These are phyloP conservation scores for Cheiracanthium punctorium DNA, from an alignment of 2,888 invertebrate species.

Conservation along the genomic window DNA sequence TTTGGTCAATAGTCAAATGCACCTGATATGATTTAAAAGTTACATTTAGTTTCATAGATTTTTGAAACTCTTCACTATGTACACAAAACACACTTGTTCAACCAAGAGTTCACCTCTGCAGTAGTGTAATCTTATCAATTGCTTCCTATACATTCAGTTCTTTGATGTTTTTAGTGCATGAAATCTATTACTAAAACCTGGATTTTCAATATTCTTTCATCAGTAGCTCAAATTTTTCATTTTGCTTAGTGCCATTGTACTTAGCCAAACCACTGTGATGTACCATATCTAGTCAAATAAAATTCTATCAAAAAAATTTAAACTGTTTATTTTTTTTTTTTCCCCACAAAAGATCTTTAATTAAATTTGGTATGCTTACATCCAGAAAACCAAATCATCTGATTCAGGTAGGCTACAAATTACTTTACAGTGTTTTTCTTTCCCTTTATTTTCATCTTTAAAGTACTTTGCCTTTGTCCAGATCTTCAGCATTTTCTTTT, in stretches of 20 bases:
- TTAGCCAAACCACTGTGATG: constrained; percentile 70
- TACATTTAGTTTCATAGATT: no score
- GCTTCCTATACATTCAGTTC: constrained; percentile 1
- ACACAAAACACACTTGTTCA: background rate
- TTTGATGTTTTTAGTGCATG: constrained; percentile 55
- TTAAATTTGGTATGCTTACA: no score
- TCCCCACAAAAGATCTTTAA: no score
- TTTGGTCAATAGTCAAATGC: background rate
- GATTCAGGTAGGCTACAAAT: no score
- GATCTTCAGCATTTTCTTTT: no score
- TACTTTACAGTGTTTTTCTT: no score
- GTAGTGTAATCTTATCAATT: background rate
- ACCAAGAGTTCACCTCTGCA: background rate
- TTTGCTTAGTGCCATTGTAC: constrained; percentile 69
- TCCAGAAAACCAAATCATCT: no score
- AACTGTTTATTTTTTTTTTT: no score
- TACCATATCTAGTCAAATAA: constrained; percentile 69
- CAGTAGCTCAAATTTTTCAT: constrained; percentile 48
- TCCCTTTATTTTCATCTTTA: no score
- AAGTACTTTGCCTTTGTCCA: no score
- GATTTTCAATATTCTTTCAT: constrained; percentile 56
- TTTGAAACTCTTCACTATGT: no score
- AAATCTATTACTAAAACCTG: constrained; percentile 44
- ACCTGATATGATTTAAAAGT: background rate
- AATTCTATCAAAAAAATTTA: constrained; percentile 55